Conservation (phyloP, 2,113 vertebrate genomes). For the Platysteira castanea region DNA sequence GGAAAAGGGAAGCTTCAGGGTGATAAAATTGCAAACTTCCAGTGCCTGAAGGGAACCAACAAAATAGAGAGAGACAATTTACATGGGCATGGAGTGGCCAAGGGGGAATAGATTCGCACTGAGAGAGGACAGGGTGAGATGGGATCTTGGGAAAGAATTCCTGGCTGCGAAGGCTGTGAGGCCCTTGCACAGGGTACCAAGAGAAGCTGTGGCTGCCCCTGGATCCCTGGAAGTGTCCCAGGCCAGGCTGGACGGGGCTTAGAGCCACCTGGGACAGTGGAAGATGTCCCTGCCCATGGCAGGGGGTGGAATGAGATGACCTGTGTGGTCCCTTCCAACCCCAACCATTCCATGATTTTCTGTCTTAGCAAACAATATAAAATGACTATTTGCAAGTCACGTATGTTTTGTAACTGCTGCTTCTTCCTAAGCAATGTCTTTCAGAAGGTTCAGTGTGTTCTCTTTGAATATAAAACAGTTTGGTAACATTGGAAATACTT, state of each 20-base stretch:
- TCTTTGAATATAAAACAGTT: conserved; percentile 41
- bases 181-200: background rate
- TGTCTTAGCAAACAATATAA: background rate
- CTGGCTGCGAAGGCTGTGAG: fast-evolving
- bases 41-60: background rate
- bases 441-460: background rate
- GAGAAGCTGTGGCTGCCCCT: background rate
- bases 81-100: background rate
- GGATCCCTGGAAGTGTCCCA: background rate
- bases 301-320: fast-evolving
- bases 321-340: background rate
- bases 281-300: background rate
- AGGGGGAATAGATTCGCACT: background rate
- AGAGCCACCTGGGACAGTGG: fast-evolving
- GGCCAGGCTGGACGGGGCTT: fast-evolving
- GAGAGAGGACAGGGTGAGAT: background rate
- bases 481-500: conserved; percentile 30
- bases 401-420: background rate
- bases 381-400: background rate
- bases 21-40: fast-evolving
- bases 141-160: background rate
- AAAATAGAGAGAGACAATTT: background rate
- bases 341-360: background rate
- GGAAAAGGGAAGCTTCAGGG: background rate
- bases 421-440: conserved; percentile 27